Percentiles rank a stretch among this genome's conserved stretches.
These are phyloP conservation scores for Xanthostigma xanthostigma DNA, from an alignment of 2,888 invertebrate genomes.

Conservation along the genomic window DNA sequence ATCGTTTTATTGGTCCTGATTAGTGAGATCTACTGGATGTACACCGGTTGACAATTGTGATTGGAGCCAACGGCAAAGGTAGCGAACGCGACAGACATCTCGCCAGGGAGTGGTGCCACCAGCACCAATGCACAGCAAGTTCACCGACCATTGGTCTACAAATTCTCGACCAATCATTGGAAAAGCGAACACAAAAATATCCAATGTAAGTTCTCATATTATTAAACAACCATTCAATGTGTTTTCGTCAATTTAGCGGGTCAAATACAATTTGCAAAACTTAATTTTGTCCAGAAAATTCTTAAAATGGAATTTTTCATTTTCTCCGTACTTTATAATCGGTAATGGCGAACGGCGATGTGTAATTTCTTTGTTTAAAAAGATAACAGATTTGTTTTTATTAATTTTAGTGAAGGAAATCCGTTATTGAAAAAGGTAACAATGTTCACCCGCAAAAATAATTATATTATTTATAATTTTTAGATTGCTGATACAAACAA, in stretches of 20 bases:
- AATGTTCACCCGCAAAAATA: no score
- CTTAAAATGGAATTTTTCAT: no score
- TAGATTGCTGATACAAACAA: no score
- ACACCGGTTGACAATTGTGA: background rate
- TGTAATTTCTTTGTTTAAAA: no score
- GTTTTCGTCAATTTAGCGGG: conserved; percentile 24
- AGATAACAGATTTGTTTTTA: no score
- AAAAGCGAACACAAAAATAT: conserved; percentile 59
- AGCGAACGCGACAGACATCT: conserved; percentile 26
- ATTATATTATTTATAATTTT: no score
- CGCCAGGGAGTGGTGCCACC: conserved; percentile 50
- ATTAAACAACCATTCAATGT: conserved; percentile 35
- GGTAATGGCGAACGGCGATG: no score
- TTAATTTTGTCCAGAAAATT: background rate
- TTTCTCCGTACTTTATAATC: no score
- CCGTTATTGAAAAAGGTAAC: no score
- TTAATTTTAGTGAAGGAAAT: no score
- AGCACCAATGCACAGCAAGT: conserved; percentile 58
- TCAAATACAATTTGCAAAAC: conserved; percentile 18
- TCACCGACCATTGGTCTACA: conserved; percentile 75
- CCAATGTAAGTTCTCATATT: conserved; percentile 63
- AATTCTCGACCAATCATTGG: conserved; percentile 81
- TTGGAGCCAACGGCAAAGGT: conserved; percentile 16
- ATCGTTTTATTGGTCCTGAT: no score
- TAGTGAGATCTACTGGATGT: background rate